A percentile compares a stretch with the other conserved stretches of the same genome.
phyloP scores from a whole-genome alignment of 1,140 invertebrate genomes.

The Cotesia glomerata region DNA sequence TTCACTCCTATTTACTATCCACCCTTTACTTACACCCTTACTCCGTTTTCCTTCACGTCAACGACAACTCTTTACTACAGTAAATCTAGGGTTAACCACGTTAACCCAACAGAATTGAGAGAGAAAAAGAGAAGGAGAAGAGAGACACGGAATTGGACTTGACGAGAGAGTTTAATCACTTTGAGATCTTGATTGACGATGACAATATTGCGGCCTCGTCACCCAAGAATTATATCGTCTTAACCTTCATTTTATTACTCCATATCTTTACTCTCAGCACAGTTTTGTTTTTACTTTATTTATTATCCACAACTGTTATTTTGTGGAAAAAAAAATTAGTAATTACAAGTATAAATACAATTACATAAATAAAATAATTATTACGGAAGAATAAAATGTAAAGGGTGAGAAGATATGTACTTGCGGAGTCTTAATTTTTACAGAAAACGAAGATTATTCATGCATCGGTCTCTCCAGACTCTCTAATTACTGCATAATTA shows the following conservation, averaged over 20 bases:
- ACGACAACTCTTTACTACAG: not conserved
- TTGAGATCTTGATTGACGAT: constrained; percentile 21
- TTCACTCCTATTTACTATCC: too few relatives aligned
- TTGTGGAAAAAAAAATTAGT: too few relatives aligned
- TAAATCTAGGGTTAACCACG: constrained; percentile 20
- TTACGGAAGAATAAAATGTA: not conserved
- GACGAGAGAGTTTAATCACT: constrained; percentile 27
- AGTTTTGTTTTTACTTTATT: not conserved
- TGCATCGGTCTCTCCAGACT: constrained; percentile 33
- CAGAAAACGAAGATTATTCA: constrained; percentile 30
- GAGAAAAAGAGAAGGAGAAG: not conserved
- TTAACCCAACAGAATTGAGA: not conserved
- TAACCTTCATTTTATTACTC: too few relatives aligned
- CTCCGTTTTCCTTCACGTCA: not conserved
- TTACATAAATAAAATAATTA: not conserved
- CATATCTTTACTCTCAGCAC: not conserved
- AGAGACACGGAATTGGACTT: constrained; percentile 4
- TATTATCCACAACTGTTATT: not conserved
- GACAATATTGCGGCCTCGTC: constrained; percentile 4
- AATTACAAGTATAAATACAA: not conserved
- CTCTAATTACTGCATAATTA: constrained; percentile 34
- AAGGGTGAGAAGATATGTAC: not conserved
- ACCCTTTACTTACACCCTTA: not conserved
- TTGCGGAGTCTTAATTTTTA: constrained; percentile 7
- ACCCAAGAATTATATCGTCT: not conserved